Evolutionary conservation across 2,888 invertebrate species (phyloP).

Genomic region (Brachynemurus nebulosus): DNA sequence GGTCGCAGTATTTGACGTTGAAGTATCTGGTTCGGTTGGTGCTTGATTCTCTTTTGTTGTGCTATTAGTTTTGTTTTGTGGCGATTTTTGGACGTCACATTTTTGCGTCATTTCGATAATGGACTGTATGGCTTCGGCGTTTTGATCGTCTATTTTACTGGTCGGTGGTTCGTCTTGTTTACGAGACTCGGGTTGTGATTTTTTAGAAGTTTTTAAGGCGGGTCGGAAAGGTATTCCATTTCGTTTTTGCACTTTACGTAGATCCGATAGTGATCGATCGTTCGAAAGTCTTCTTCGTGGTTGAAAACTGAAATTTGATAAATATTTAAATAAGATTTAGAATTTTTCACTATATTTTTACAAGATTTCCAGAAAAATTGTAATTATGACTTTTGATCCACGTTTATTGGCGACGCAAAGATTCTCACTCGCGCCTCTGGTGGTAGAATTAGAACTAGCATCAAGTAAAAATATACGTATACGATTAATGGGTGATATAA

Average conservation of each 20-base stretch:
- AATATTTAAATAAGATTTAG: too few species aligned
- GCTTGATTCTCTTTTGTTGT: background rate
- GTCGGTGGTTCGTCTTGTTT: background rate
- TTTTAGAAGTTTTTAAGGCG: constrained; percentile 9
- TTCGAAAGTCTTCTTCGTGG: background rate
- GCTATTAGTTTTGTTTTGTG: background rate
- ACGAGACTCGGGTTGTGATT: background rate
- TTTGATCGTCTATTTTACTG: constrained; percentile 19
- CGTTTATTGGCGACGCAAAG: too few species aligned
- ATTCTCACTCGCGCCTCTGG: too few species aligned
- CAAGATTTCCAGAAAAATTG: too few species aligned
- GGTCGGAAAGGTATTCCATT: constrained; percentile 7
- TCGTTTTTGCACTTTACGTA: background rate
- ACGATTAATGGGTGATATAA: too few species aligned
- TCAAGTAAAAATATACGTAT: too few species aligned
- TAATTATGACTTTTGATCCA: too few species aligned
- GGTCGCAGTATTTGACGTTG: background rate
- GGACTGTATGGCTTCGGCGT: constrained; percentile 19
- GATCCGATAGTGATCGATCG: constrained; percentile 7
- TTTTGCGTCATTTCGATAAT: constrained; percentile 16
- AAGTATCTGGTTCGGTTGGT: background rate
- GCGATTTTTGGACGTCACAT: background rate
- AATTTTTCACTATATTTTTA: too few species aligned
- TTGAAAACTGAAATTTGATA: constrained; percentile 6
- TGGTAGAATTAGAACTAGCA: too few species aligned